Conservation (phyloP, 2,113 vertebrate genomes). For the Tonatia bakeri region DNA sequence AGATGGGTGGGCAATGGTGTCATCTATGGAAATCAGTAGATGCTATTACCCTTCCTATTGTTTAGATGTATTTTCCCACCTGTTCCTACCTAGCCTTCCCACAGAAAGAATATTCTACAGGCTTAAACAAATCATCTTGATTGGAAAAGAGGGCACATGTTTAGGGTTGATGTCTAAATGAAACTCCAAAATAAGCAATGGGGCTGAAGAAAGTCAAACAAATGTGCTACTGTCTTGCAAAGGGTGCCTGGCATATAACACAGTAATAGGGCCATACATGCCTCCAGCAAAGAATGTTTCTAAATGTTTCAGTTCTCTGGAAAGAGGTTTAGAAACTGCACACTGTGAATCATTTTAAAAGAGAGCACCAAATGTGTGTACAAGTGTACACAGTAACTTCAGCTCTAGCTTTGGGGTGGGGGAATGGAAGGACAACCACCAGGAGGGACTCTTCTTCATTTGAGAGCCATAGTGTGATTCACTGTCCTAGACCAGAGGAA, state of each 20-base stretch:
- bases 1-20: neutral
- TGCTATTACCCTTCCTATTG: neutral
- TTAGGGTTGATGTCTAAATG: neutral
- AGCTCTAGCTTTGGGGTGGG: neutral
- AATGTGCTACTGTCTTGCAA: neutral
- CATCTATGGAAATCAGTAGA: neutral
- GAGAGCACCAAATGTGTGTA: neutral
- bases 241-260: neutral
- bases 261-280: neutral
- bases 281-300: neutral
- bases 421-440: fast-evolving
- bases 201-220: neutral
- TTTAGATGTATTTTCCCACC: neutral
- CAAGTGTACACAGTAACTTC: neutral
- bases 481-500: neutral
- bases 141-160: neutral
- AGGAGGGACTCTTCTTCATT: too few relatives aligned
- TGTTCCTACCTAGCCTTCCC: neutral
- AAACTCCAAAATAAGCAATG: neutral
- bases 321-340: neutral
- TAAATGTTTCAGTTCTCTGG: neutral
- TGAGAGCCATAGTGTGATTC: neutral
- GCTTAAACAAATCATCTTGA: neutral
- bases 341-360: neutral
- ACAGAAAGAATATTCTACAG: neutral